Evolutionary conservation across 1,140 invertebrate genomes (phyloP).

Genomic region (Piezodorus guildinii): DNA sequence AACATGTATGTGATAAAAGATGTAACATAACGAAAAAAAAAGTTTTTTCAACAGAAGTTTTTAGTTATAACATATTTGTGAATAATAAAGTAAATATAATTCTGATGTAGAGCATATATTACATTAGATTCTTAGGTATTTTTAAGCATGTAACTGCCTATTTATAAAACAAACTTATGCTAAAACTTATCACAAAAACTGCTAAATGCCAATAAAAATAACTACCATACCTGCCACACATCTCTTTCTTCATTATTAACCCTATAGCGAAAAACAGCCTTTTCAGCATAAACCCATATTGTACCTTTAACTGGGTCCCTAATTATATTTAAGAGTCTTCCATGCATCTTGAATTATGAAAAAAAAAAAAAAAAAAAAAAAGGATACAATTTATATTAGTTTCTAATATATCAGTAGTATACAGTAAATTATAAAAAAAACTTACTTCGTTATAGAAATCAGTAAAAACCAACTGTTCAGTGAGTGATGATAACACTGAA

Average conservation of each 20-base stretch:
- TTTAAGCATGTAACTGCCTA: no score
- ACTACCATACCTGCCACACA: conserved; percentile 54
- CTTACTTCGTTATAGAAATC: conserved; percentile 61
- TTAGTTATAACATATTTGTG: no score
- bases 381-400: background rate
- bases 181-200: no score
- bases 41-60: no score
- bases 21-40: no score
- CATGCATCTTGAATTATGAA: conserved; percentile 51
- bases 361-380: conserved; percentile 24
- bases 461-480: conserved; percentile 77
- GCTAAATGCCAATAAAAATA: background rate
- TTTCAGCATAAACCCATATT: conserved; percentile 78
- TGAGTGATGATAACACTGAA: conserved; percentile 72
- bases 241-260: conserved; percentile 75
- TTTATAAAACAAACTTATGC: no score
- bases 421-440: background rate
- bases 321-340: conserved; percentile 65
- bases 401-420: background rate
- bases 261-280: conserved; percentile 75
- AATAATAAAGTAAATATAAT: no score
- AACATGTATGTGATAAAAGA: no score
- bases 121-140: no score
- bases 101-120: no score
- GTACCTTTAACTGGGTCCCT: conserved; percentile 67